phyloP scores from a whole-genome alignment of 2,113 vertebrate species.

The Nesogale talazaci region DNA sequence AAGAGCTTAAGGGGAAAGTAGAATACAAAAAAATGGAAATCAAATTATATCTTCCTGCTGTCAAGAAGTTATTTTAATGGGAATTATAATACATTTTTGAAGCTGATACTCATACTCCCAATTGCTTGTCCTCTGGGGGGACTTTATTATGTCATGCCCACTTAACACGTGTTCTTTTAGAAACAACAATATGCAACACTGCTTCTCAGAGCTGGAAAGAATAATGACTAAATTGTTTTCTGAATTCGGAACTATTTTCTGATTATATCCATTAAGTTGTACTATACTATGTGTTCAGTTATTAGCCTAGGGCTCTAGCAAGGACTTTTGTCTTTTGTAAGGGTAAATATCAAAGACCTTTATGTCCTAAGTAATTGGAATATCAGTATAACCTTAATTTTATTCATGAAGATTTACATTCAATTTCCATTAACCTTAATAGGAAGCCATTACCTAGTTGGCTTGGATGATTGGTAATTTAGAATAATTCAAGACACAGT shows the following conservation, averaged over 20 bases:
- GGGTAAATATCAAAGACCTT: neutral
- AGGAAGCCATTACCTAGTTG: slow-evolving; percentile 63
- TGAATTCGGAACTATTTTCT: neutral
- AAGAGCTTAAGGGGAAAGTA: neutral
- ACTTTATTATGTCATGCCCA: neutral
- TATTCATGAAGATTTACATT: slow-evolving; percentile 73
- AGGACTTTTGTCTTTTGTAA: slow-evolving; percentile 43
- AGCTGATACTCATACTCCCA: neutral
- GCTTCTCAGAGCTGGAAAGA: slow-evolving; percentile 24
- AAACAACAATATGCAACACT: neutral
- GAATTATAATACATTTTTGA: neutral
- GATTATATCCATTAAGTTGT: slow-evolving; percentile 20
- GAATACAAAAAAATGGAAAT: neutral
- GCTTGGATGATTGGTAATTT: slow-evolving; percentile 27
- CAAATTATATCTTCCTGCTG: neutral
- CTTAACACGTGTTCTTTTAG: neutral
- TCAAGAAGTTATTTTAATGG: neutral
- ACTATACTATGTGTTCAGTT: slow-evolving; percentile 30
- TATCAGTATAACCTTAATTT: slow-evolving; percentile 60
- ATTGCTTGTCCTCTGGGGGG: neutral
- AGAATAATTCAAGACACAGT: slow-evolving; percentile 65
- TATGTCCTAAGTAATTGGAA: slow-evolving; percentile 10
- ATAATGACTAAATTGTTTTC: neutral
- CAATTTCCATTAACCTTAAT: slow-evolving; percentile 69
- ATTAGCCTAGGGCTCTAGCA: slow-evolving; percentile 15